phyloP scores from a whole-genome alignment of 2,888 invertebrate species.

The Nemotelus pantherinus region DNA sequence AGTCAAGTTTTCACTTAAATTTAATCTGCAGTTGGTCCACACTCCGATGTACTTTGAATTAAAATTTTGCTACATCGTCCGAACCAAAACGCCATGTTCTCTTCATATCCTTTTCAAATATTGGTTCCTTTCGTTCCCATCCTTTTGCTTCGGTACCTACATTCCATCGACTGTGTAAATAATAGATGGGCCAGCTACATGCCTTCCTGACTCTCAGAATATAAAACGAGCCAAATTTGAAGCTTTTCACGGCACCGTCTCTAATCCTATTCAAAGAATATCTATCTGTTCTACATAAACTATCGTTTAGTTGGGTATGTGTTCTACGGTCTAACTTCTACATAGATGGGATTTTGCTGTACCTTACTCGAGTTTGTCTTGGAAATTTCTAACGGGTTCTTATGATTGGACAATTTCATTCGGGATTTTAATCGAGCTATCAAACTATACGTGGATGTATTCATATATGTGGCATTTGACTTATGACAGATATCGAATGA shows the following conservation, averaged over 20 bases:
- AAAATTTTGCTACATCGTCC: constrained; percentile 43
- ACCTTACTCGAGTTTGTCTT: too few species aligned
- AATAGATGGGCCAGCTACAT: constrained; percentile 28
- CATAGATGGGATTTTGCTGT: too few species aligned
- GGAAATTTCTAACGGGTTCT: too few species aligned
- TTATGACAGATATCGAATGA: too few species aligned
- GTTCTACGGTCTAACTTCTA: too few species aligned
- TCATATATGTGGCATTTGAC: too few species aligned
- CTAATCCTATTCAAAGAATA: constrained; percentile 39
- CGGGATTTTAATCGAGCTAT: too few species aligned
- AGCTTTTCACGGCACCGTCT: constrained; percentile 30
- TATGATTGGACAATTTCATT: too few species aligned
- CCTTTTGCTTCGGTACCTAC: not conserved
- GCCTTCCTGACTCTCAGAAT: constrained; percentile 33
- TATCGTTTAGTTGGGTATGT: not conserved
- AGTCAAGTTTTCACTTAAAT: constrained; percentile 47
- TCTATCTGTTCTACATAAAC: not conserved
- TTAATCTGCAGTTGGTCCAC: constrained; percentile 46
- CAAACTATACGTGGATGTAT: too few species aligned
- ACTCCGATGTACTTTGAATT: constrained; percentile 46
- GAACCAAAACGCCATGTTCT: constrained; percentile 13
- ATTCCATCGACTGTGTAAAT: constrained; percentile 35
- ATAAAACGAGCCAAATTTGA: constrained; percentile 26
- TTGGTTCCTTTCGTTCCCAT: constrained; percentile 16
- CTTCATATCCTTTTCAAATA: constrained; percentile 35